These are phyloP conservation scores for Microctenopoma lineatum DNA, from an alignment of 2,797 vertebrate species.

Conservation along the genomic window DNA sequence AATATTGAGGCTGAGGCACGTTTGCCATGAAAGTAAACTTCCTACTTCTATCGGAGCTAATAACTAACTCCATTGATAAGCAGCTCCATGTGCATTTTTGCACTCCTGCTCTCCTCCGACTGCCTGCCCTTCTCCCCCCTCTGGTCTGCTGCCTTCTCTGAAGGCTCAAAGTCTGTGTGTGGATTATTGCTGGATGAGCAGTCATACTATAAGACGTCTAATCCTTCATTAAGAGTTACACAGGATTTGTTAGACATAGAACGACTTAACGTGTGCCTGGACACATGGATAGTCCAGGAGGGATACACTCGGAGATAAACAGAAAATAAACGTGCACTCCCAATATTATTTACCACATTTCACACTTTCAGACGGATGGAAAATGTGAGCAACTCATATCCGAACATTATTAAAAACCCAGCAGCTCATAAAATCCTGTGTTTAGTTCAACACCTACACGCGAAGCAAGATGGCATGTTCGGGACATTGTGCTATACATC, in stretches of 20 bases:
- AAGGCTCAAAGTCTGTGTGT: constrained; percentile 43
- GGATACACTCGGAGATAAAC: constrained; percentile 15
- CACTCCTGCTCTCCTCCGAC: not conserved
- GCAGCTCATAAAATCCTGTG: constrained; percentile 4
- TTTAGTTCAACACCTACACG: constrained; percentile 22
- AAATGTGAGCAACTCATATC: not conserved
- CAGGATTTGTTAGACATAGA: constrained; percentile 59
- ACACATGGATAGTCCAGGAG: constrained; percentile 25
- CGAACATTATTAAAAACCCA: not conserved
- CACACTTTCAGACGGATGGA: not conserved
- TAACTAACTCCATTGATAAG: constrained; percentile 33
- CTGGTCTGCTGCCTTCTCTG: constrained; percentile 46
- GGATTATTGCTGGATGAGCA: constrained; percentile 77
- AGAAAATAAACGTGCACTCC: not conserved
- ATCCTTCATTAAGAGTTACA: constrained; percentile 73
- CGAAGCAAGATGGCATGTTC: constrained; percentile 27
- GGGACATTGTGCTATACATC: constrained; percentile 13
- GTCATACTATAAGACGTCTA: constrained; percentile 73
- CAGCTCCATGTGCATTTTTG: not conserved
- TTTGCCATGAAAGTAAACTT: constrained; percentile 13
- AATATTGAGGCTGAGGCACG: constrained; percentile 17
- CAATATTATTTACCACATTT: not conserved
- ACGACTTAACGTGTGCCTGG: constrained; percentile 29
- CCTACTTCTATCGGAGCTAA: constrained; percentile 16
- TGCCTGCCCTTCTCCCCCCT: constrained; percentile 29